Base-by-base conservation (phyloP, 1,140 invertebrate species). In the Drosophila miranda region DNA sequence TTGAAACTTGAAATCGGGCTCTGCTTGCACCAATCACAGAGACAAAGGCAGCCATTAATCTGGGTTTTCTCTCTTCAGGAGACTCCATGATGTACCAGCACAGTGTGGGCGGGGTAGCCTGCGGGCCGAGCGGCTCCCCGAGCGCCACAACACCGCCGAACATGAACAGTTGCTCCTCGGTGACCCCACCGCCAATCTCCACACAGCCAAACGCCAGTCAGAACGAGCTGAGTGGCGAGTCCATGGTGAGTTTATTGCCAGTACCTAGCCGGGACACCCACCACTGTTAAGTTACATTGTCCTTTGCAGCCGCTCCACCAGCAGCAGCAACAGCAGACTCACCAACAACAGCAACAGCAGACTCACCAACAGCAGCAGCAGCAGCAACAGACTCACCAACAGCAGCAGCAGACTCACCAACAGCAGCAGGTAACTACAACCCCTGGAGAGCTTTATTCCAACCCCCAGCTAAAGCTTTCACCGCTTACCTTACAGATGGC, bases 11-110 rank as follows among this genome's bases (percentile, higher is more conserved):
- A 13, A 38, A 38, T 38, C 9, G 34, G 34, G 11, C 11, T 3
- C 42, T 21, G 16, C 7, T 41, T 26, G 45, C 21, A 54, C 66
- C 42, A 28, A 21, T n/a, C 28, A 38, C 21, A n/a, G 42, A 28
- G 11, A 46, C 2, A 9, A 16, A 28, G 41, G 9, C 6, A 0
- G 14, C 41, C 48, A 38, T 80, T 57, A 45, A 38, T 43, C 21
- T 23, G 5, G 45, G 3, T n/a, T 91, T 52, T 91, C 91, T 76
- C 7, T 79, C 46, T 70, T 91, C 90, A 93, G 95, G 94, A 64
- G 94, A 95, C 86, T 94, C 94, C 5, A 95, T 95, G 93, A 95
- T 95, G 93, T 94, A 92, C 64, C 92, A 92, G 78, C 94, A 91
- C 93, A 95, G 93, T 92, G 94, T 93, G 92, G 93, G 92, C 82